phyloP scores from a whole-genome alignment of 2,113 vertebrate species.

The Dicaeum eximium region DNA sequence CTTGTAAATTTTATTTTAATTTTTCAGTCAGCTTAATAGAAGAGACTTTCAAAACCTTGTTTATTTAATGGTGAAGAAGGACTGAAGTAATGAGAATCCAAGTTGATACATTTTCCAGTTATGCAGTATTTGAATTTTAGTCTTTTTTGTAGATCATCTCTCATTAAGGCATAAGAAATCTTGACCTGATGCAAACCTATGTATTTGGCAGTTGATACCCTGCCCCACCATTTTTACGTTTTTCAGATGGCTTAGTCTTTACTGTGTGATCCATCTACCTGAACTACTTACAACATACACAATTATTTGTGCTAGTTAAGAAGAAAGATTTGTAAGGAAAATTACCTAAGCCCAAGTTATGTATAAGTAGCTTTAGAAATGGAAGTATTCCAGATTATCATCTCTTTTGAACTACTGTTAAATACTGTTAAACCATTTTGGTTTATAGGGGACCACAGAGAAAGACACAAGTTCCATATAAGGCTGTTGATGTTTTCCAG shows the following conservation, averaged over 20 bases:
- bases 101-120: neutral
- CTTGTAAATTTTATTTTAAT: neutral
- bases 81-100: neutral
- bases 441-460: neutral
- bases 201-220: neutral
- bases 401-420: neutral
- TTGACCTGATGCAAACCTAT: neutral
- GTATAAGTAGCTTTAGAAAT: neutral
- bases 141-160: neutral
- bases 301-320: neutral
- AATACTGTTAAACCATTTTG: neutral
- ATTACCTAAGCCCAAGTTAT: neutral
- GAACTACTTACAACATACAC: neutral
- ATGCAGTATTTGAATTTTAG: neutral
- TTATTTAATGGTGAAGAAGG: neutral
- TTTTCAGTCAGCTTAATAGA: neutral
- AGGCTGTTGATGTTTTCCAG: neutral
- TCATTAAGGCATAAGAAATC: neutral
- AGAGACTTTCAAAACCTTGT: neutral
- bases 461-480: neutral
- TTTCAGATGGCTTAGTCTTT: neutral
- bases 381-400: neutral
- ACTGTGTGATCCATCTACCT: neutral
- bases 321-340: neutral
- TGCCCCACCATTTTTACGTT: neutral